Base-by-base conservation (phyloP, 2,113 vertebrate genomes). In the Caranx ignobilis region DNA sequence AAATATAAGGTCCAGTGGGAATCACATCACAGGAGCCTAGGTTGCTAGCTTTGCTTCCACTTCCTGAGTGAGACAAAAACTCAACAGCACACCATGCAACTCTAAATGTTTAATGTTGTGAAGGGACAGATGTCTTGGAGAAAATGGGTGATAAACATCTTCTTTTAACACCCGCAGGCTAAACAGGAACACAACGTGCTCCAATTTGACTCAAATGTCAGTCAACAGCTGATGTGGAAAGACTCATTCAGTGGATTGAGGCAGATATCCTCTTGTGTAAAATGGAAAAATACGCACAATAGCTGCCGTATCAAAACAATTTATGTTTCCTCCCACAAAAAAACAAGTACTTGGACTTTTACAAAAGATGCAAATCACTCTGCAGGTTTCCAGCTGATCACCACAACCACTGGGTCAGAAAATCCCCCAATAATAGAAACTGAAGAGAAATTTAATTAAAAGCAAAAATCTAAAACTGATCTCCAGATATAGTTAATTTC, bases 151-250 rank as follows among this genome's bases (percentile, higher is more conserved):
- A 41, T 10, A 41, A 8, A 7, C 0, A 11, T 8, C 21, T 10
- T 12, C 6, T 26, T 1, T 32, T 18, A 48, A 50, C 10, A 1
- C 10, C n/a, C 0, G 37, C n/a, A 1, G 35, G 18, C 35, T 10
- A 41, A 5, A 61, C 34, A 43, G 31, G n/a, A 5, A 13, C 5
- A 7, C 50, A 45, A 50, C 5, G 6, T 37, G 52, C 7, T 11
- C 13, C 13, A 70, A 35, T 69, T 7, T 19, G 7, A 7, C 18
- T 56, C 5, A 61, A 18, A 71, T 60, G 41, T 72, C 34, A 47
- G 43, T 52, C 45, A 26, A 2, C 12, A 73, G 34, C 47, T 63
- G 45, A 35, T 34, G 39, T 31, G 47, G 47, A 74, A 74, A 74
- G 11, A 37, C 19, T 13, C 34, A n/a, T 11, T 50, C 3, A 15